Evolutionary conservation across 2,797 vertebrate genomes (phyloP), one percentile per base, ranked within the genome.

Genomic region (Siniperca scherzeri): DNA sequence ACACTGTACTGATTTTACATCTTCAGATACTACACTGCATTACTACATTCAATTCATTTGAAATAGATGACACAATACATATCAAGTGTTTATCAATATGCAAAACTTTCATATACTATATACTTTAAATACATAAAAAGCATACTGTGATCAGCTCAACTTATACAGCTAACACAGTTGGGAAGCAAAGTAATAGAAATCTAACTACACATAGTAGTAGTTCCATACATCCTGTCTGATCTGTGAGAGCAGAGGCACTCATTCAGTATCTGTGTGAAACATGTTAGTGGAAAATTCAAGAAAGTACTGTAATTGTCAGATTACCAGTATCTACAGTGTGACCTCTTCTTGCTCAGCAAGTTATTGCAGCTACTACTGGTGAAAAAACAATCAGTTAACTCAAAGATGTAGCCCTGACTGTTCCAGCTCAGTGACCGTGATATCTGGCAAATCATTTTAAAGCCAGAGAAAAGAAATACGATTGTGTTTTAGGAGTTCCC

Each of bases 291-390:
- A 42, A 62, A 61, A 48, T 50, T 66, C 5, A 74, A 11, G 0
- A 4, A 48, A 52, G 44, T 33, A 4, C 60, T 0, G 10, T 4
- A 25, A 25, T 4, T 3, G 13, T 73, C 11, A 65, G 53, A 73
- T 84, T n/a, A 77, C 22, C 8, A 38, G 40, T 48, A 46, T 56
- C 6, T 30, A 70, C 55, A 72, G 33, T 59, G 21, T 65, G 78
- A 52, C 79, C 75, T 83, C 74, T 78, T 62, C 76, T 62, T 78
- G 46, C 66, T 69, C 21, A 57, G 42, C 46, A 17, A 61, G 38
- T 77, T 67, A 82, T 14, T 85, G 52, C 77, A 86, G 64, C 68
- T 36, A 7, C 60, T 1, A 3, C 42, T 53, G 66, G 59, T 36
- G 42, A 80, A 44, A 44, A 72, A 65, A 69, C 46, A 36, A 77